These are phyloP conservation scores for Lepidonotus clava DNA, from an alignment of 2,888 invertebrate genomes.

Conservation along the genomic window DNA sequence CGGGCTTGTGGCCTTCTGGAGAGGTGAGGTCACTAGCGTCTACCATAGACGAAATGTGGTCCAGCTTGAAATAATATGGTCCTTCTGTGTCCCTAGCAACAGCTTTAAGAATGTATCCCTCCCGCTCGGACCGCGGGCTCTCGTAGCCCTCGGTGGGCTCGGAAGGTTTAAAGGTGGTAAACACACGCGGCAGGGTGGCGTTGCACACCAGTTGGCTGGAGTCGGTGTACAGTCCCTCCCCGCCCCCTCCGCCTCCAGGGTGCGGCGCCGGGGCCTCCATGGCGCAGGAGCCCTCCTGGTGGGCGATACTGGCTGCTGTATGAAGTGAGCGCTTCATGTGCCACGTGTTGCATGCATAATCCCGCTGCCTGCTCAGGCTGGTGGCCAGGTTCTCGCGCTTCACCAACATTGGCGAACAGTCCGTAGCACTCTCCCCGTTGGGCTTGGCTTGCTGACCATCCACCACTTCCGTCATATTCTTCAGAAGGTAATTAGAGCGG, in stretches of 20 bases:
- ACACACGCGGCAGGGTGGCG: slow-evolving; percentile 45
- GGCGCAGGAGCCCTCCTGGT: not conserved
- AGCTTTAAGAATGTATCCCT: slow-evolving; percentile 18
- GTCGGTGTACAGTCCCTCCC: slow-evolving; percentile 32
- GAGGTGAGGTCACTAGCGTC: slow-evolving; percentile 40
- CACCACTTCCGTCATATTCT: slow-evolving; percentile 53
- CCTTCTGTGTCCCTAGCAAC: slow-evolving; percentile 51
- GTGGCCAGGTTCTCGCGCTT: slow-evolving; percentile 44
- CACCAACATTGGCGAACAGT: slow-evolving; percentile 58
- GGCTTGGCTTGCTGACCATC: slow-evolving; percentile 42
- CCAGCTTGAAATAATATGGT: slow-evolving; percentile 56
- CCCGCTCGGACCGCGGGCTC: slow-evolving; percentile 42
- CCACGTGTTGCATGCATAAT: slow-evolving; percentile 49
- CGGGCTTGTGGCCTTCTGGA: slow-evolving; percentile 48
- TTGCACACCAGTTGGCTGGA: slow-evolving; percentile 32
- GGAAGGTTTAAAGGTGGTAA: slow-evolving; percentile 55
- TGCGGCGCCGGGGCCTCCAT: not conserved
- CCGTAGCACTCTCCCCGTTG: slow-evolving; percentile 51
- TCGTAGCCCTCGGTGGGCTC: slow-evolving; percentile 47
- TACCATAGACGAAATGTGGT: slow-evolving; percentile 29
- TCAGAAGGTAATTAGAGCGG: slow-evolving; percentile 62
- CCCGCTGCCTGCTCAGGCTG: slow-evolving; percentile 19
- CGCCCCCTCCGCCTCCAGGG: not conserved
- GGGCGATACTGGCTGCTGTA: slow-evolving; percentile 2
- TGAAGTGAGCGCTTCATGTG: slow-evolving; percentile 28